A percentile compares a stretch with the other conserved stretches of the same genome.
Conservation (phyloP, 1,140 invertebrate genomes). For the Polypedilum vanderplanki region DNA sequence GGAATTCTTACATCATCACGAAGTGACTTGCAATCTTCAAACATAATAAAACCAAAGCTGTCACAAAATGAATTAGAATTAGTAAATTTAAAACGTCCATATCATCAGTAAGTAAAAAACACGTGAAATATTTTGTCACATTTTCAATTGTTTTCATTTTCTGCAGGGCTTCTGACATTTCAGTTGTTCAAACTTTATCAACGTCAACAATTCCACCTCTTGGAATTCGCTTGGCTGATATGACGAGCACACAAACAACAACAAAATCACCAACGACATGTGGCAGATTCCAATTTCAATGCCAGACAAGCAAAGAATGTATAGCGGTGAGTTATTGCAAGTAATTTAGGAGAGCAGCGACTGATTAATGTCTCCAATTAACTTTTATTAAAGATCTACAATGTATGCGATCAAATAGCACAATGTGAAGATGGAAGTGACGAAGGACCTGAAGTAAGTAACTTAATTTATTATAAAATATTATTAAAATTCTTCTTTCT, state of each 20-base stretch:
- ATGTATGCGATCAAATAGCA: slow-evolving; percentile 89
- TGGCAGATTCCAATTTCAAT: slow-evolving; percentile 79
- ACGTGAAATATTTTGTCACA: background rate
- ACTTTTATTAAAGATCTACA: slow-evolving; percentile 59
- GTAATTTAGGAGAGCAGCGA: background rate
- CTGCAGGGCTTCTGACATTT: background rate
- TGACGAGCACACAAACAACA: slow-evolving; percentile 21
- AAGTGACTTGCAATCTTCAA: slow-evolving; percentile 48
- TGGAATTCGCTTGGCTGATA: slow-evolving; percentile 1
- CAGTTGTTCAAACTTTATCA: background rate
- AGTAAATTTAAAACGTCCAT: slow-evolving; percentile 46
- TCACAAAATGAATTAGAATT: slow-evolving; percentile 76
- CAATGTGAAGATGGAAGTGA: slow-evolving; percentile 90
- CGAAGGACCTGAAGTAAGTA: slow-evolving; percentile 69
- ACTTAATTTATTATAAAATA: background rate
- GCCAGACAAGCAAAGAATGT: slow-evolving; percentile 76
- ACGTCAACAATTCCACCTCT: slow-evolving; percentile 29
- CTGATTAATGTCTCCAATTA: background rate
- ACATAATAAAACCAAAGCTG: slow-evolving; percentile 60
- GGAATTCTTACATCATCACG: slow-evolving; percentile 57
- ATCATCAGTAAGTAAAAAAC: background rate
- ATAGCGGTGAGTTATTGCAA: slow-evolving; percentile 53
- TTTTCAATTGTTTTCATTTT: background rate
- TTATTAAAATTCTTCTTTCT: slow-evolving; percentile 7
- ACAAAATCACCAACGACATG: slow-evolving; percentile 46